Conservation (phyloP, 2,888 invertebrate genomes). For the Argynnis bischoffii region DNA sequence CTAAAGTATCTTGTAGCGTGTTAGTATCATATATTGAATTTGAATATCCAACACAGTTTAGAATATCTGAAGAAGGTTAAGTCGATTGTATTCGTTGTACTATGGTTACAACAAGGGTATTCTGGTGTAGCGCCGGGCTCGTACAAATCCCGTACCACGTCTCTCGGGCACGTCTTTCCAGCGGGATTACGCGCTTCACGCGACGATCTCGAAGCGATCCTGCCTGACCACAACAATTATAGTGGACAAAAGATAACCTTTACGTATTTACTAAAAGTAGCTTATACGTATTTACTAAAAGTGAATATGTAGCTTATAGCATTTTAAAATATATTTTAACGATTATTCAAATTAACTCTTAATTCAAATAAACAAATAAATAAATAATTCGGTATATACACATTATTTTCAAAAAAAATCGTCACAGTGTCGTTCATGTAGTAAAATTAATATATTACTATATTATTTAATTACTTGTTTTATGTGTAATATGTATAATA, state of each 20-base stretch:
- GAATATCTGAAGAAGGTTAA: conserved; percentile 28
- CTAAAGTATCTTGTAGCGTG: conserved; percentile 35
- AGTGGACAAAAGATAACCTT: conserved; percentile 45
- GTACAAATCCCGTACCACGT: conserved; percentile 65
- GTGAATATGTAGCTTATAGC: conserved; percentile 11
- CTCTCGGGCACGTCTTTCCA: conserved; percentile 67
- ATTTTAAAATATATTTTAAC: background rate
- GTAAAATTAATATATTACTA: too few species aligned
- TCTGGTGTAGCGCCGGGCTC: conserved; percentile 64
- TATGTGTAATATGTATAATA: background rate
- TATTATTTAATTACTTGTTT: background rate
- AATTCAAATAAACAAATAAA: too few species aligned
- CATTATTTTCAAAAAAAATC: too few species aligned
- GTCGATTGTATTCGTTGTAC: conserved; percentile 46
- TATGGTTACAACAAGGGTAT: conserved; percentile 60
- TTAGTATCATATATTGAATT: conserved; percentile 37
- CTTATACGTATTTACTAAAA: background rate
- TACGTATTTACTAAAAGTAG: background rate
- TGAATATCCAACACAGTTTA: conserved; percentile 25
- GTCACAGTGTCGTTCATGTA: too few species aligned
- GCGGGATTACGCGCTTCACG: conserved; percentile 61
- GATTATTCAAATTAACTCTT: too few species aligned
- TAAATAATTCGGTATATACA: too few species aligned
- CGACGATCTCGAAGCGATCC: conserved; percentile 56
- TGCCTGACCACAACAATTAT: conserved; percentile 60